phyloP scores from a whole-genome alignment of 2,113 vertebrate genomes.

The Cygnus buccinator region DNA sequence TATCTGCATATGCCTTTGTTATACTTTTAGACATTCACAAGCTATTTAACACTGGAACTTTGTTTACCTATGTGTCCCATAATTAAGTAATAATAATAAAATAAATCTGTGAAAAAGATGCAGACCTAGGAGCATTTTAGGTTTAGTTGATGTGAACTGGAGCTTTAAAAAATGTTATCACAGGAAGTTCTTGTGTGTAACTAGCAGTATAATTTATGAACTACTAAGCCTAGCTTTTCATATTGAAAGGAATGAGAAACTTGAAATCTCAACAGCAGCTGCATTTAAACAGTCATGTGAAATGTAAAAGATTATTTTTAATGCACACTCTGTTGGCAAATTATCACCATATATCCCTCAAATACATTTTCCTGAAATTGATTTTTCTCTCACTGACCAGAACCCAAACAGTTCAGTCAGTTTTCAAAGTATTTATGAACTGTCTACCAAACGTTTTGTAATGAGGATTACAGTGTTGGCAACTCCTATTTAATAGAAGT shows the following conservation, averaged over 20 bases:
- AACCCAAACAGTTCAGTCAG: background rate
- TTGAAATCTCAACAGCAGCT: background rate
- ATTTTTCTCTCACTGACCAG: background rate
- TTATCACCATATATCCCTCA: background rate
- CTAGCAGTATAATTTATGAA: background rate
- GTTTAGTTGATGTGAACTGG: background rate
- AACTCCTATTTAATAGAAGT: background rate
- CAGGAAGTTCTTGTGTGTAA: background rate
- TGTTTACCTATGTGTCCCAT: background rate
- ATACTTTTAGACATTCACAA: background rate
- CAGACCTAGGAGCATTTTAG: background rate
- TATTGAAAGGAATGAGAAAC: background rate
- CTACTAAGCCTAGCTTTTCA: background rate
- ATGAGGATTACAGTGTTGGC: background rate
- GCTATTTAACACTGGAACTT: background rate
- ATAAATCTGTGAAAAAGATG: slow-evolving; percentile 2
- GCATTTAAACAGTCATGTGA: background rate
- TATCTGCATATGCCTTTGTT: background rate
- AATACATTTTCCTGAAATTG: background rate
- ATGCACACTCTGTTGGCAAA: background rate
- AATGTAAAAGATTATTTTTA: background rate
- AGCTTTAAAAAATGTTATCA: background rate
- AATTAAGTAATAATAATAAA: background rate
- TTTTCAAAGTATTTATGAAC: background rate
- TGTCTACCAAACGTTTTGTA: background rate